These are phyloP conservation scores for Aurelia aurita DNA, from an alignment of 30 jellyfish, hydroid and myxozoan genomes.

Conservation along the genomic window DNA sequence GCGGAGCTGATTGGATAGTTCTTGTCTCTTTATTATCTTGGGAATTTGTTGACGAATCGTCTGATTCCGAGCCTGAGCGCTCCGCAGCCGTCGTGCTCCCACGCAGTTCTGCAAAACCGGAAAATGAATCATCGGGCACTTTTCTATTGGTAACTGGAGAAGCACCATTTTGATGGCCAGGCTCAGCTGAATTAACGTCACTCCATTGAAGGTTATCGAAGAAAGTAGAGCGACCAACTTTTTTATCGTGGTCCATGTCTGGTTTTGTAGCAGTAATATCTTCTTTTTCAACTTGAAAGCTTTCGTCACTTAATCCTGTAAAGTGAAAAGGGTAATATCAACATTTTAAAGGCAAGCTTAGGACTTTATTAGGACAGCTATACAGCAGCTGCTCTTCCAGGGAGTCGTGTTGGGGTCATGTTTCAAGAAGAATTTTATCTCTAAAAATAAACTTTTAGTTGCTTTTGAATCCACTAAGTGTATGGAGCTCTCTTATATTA, in stretches of 20 bases:
- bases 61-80: constrained; percentile 3
- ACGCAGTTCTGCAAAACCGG: constrained; percentile 13
- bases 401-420: no score
- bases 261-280: neutral
- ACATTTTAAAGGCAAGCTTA: no score
- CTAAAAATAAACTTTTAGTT: no score
- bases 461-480: no score
- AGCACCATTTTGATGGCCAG: neutral
- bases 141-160: neutral
- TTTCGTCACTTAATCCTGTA: constrained; percentile 30
- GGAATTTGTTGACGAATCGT: neutral
- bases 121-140: neutral
- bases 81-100: neutral
- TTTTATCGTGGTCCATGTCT: constrained; percentile 35
- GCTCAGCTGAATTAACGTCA: neutral
- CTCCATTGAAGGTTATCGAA: constrained; percentile 49
- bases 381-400: no score
- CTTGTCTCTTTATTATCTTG: neutral
- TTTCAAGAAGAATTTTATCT: no score
- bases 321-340: no score
- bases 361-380: no score
- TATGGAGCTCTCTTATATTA: no score
- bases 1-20: constrained; percentile 6
- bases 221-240: constrained; percentile 63
- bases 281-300: constrained; percentile 16